Conservation (phyloP, 2,888 invertebrate genomes). For the Patella pellucida region DNA sequence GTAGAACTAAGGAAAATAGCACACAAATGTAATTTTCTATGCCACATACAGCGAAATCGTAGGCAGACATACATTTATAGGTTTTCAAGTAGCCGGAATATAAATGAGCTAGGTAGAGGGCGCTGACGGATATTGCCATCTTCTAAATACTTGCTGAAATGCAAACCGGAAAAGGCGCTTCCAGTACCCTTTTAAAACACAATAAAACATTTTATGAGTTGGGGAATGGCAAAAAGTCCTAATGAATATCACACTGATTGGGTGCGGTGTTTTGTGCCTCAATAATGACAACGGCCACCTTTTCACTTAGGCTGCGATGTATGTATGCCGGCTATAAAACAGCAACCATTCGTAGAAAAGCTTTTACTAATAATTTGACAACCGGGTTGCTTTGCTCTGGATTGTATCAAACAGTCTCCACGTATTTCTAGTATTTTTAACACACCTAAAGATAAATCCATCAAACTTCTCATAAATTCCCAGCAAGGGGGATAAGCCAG, state of each 20-base stretch:
- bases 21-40: background rate
- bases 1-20: background rate
- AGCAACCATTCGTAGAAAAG: slow-evolving; percentile 7
- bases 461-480: too few species aligned
- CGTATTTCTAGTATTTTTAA: background rate
- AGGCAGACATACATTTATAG: background rate
- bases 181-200: slow-evolving; percentile 6
- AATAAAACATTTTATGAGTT: slow-evolving; percentile 10
- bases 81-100: slow-evolving; percentile 8
- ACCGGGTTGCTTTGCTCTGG: background rate
- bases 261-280: background rate
- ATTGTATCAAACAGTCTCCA: background rate
- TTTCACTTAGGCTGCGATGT: background rate
- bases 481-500: too few species aligned
- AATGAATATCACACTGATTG: slow-evolving; percentile 11
- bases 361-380: slow-evolving; percentile 6
- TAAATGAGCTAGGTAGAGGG: background rate
- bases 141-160: background rate
- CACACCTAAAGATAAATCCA: background rate
- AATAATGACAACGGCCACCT: background rate
- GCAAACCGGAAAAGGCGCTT: slow-evolving; percentile 2
- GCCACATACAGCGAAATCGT: background rate
- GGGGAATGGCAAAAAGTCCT: slow-evolving; percentile 1
- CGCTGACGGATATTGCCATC: background rate
- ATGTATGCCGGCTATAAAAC: background rate